A percentile compares a stretch with the other conserved stretches of the same genome.
These are phyloP conservation scores for Ciconia boyciana DNA, from an alignment of 2,113 vertebrate species.

Conservation along the genomic window DNA sequence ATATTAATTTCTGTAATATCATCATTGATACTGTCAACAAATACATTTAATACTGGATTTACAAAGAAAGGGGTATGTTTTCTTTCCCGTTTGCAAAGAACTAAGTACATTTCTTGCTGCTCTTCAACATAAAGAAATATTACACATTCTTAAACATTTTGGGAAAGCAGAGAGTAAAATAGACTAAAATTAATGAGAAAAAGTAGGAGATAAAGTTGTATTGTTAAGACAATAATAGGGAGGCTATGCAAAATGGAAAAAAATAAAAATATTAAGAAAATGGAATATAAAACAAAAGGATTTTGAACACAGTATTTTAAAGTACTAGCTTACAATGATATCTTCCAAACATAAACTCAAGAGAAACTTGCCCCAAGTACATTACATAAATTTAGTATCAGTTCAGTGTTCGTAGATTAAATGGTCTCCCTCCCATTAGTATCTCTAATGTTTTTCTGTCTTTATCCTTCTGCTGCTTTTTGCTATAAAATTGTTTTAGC, in stretches of 20 bases:
- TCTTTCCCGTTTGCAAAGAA: not conserved
- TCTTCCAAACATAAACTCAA: not conserved
- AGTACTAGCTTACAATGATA: not conserved
- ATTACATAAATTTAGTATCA: not conserved
- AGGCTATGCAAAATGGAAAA: not conserved
- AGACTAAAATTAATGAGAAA: not conserved
- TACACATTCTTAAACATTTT: not conserved
- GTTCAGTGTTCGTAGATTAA: not conserved
- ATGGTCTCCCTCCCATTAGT: not conserved
- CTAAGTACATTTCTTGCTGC: not conserved
- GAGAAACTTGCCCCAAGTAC: not conserved
- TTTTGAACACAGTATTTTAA: not conserved
- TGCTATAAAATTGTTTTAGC: not conserved
- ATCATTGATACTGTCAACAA: not conserved
- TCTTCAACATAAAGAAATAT: not conserved
- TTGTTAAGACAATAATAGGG: not conserved
- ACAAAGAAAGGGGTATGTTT: not conserved
- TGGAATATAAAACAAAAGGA: not conserved
- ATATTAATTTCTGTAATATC: not conserved
- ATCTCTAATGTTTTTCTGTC: not conserved
- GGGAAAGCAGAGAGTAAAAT: not conserved
- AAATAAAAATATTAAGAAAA: not conserved
- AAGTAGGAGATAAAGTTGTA: not conserved
- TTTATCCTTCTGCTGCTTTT: not conserved
- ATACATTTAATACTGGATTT: not conserved